These are phyloP conservation scores for Cecropterus lyciades DNA, from an alignment of 1,140 invertebrate species.

Conservation along the genomic window DNA sequence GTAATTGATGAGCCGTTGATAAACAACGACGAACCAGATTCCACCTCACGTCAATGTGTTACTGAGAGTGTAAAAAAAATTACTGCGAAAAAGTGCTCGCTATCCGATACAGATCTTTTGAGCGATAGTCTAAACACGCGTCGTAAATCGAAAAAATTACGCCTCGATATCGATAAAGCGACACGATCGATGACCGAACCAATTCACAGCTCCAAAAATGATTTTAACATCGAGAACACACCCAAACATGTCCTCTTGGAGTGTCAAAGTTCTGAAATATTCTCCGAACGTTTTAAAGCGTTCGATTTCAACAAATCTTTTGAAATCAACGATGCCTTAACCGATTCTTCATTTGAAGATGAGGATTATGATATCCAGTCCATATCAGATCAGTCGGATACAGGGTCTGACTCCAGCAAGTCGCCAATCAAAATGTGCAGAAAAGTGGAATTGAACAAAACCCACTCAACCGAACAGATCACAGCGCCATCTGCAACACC, in stretches of 20 bases:
- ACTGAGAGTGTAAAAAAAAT: constrained; percentile 61
- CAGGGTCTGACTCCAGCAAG: constrained; percentile 51
- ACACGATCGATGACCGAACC: constrained; percentile 38
- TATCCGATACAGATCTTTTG: constrained; percentile 70
- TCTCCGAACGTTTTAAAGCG: constrained; percentile 57
- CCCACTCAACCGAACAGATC: constrained; percentile 39
- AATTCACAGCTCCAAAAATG: constrained; percentile 46
- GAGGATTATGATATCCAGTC: constrained; percentile 63
- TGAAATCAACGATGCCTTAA: constrained; percentile 63
- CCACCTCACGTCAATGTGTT: constrained; percentile 57
- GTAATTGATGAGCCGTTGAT: constrained; percentile 36
- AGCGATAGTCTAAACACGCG: constrained; percentile 35
- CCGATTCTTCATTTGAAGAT: constrained; percentile 56
- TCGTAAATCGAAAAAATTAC: constrained; percentile 60
- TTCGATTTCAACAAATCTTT: constrained; percentile 72
- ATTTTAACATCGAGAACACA: constrained; percentile 65
- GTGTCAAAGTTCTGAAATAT: constrained; percentile 61
- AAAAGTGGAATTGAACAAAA: constrained; percentile 50
- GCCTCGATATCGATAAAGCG: constrained; percentile 70
- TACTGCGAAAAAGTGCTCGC: constrained; percentile 59
- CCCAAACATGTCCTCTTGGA: constrained; percentile 68
- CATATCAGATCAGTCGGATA: constrained; percentile 61
- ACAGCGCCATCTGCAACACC: constrained; percentile 52
- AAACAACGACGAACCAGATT: constrained; percentile 64
- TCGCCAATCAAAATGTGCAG: constrained; percentile 70